Evolutionary conservation across 2,797 vertebrate species (phyloP).

Genomic region (Dendrocincla fuliginosa): DNA sequence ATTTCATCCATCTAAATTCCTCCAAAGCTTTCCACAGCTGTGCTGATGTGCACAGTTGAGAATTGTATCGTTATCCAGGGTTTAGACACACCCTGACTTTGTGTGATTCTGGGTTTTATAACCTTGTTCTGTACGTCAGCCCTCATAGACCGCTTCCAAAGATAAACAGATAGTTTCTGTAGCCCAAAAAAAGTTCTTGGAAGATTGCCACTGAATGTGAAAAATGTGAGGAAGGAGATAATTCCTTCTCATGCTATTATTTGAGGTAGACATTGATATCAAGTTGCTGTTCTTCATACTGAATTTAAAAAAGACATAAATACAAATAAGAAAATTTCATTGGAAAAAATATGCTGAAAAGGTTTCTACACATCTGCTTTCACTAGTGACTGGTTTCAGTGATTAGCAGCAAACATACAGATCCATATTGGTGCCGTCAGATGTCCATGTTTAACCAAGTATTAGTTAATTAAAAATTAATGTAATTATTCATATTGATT

Average conservation of each 20-base stretch:
- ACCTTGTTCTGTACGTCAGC: background rate
- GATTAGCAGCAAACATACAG: constrained; percentile 8
- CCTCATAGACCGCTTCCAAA: background rate
- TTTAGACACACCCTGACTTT: background rate
- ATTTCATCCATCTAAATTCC: background rate
- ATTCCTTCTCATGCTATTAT: background rate
- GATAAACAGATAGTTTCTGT: background rate
- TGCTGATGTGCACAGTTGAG: background rate
- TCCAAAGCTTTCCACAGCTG: background rate
- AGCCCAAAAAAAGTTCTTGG: background rate
- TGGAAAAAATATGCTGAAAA: background rate
- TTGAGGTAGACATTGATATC: background rate
- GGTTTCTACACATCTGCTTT: constrained; percentile 5
- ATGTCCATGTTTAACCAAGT: constrained; percentile 6
- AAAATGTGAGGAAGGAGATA: background rate
- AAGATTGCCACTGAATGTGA: background rate
- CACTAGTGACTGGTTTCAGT: background rate
- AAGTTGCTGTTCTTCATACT: background rate
- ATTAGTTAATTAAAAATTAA: constrained; percentile 27
- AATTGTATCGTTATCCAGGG: background rate
- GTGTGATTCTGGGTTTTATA: background rate
- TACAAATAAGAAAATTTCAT: background rate
- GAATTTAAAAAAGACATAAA: background rate
- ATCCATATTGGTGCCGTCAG: constrained; percentile 20
- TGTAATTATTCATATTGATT: background rate